phyloP scores from a whole-genome alignment of 2,113 vertebrate genomes.

The Alouatta palliata region DNA sequence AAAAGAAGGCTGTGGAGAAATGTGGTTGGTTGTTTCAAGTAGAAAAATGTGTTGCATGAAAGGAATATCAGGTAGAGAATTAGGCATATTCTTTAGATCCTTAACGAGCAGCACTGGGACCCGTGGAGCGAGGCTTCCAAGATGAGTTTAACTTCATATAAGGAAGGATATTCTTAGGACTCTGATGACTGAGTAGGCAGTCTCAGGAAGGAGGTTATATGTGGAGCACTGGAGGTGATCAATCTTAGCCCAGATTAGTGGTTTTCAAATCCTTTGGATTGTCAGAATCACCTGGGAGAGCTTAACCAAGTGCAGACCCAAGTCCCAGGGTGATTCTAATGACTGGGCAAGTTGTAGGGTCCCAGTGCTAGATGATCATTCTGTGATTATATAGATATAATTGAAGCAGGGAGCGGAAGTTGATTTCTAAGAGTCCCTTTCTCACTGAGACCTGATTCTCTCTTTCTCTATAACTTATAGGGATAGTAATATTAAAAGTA shows the following conservation, averaged over 20 bases:
- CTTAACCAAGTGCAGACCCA: background rate
- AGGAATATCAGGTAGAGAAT: background rate
- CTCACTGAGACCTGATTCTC: background rate
- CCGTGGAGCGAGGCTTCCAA: background rate
- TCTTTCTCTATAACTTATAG: background rate
- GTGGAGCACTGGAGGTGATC: background rate
- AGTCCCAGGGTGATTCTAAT: background rate
- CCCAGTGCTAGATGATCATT: background rate
- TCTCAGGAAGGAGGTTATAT: background rate
- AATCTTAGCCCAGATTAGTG: background rate
- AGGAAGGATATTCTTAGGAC: background rate
- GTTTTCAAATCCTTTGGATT: background rate
- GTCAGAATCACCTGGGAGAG: background rate
- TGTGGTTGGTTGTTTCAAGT: background rate
- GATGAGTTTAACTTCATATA: background rate
- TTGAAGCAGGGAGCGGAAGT: background rate
- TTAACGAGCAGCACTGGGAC: background rate
- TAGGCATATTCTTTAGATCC: too few species aligned
- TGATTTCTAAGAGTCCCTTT: background rate
- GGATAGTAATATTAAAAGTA: constrained; percentile 28
- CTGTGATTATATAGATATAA: background rate
- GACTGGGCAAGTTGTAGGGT: background rate
- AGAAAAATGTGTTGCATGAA: background rate
- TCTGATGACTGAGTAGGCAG: background rate
- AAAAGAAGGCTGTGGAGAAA: background rate